Conservation (phyloP, 1,140 invertebrate genomes). For the Heliconius melpomene region DNA sequence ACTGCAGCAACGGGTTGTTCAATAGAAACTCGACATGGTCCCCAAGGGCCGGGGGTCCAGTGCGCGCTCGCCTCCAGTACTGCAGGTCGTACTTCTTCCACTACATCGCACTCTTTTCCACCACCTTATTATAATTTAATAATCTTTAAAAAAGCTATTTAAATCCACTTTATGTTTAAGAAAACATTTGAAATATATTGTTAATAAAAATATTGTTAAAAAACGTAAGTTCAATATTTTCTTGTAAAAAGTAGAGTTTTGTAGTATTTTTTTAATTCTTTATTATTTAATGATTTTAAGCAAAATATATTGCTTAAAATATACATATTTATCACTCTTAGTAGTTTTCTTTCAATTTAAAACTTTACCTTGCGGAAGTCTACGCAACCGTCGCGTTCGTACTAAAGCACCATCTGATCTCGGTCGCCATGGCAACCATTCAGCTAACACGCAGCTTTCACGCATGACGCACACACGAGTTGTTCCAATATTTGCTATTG, state of each 20-base stretch:
- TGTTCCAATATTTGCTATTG: conserved; percentile 56
- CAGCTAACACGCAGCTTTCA: conserved; percentile 69
- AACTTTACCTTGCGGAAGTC: conserved; percentile 70
- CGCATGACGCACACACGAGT: conserved; percentile 68
- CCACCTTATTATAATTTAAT: conserved; percentile 49
- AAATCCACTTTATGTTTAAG: too few relatives aligned
- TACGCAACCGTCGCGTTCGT: conserved; percentile 63
- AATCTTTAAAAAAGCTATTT: too few relatives aligned
- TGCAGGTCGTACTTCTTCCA: conserved; percentile 67
- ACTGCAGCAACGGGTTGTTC: conserved; percentile 53
- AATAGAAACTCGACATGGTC: conserved; percentile 64
- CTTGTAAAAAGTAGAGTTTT: too few relatives aligned
- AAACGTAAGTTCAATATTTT: too few relatives aligned
- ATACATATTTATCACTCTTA: too few relatives aligned
- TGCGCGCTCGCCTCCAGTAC: conserved; percentile 68
- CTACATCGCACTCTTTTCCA: conserved; percentile 72
- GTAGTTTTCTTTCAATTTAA: too few relatives aligned
- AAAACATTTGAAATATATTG: too few relatives aligned
- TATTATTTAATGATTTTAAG: too few relatives aligned
- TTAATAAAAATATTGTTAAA: too few relatives aligned
- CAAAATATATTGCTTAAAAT: too few relatives aligned
- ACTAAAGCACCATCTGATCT: conserved; percentile 67
- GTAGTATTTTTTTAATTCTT: too few relatives aligned
- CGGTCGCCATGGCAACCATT: conserved; percentile 77
- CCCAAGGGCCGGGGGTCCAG: conserved; percentile 76